These are phyloP conservation scores for Phenganax subtilis DNA, from an alignment of 92 coral and sea anemone species.

Conservation along the genomic window DNA sequence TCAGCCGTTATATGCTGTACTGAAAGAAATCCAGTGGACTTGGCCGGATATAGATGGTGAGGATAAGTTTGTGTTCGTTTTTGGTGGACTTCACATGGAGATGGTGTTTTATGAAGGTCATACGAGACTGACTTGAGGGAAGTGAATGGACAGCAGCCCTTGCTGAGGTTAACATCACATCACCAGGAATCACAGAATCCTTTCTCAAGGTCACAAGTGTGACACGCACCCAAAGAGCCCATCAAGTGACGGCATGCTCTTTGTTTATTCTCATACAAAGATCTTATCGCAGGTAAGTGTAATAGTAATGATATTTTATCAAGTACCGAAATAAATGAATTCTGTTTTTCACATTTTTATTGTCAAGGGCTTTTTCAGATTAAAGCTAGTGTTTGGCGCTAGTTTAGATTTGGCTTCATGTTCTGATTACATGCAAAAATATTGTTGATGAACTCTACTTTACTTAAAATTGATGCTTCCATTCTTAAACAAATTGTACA, in stretches of 20 bases:
- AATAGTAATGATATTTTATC: too few species aligned
- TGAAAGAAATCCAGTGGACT: conserved; percentile 7
- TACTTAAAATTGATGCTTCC: too few species aligned
- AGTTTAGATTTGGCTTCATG: too few species aligned
- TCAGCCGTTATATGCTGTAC: conserved; percentile 11
- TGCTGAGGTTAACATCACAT: background rate
- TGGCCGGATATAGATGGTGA: conserved; percentile 3
- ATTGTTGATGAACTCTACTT: too few species aligned
- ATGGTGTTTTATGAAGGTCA: background rate
- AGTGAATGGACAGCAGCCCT: background rate
- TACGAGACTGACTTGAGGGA: background rate
- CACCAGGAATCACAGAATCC: background rate
- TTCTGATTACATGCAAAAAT: too few species aligned
- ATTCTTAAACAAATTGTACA: too few species aligned
- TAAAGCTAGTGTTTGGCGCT: too few species aligned
- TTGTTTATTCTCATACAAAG: background rate
- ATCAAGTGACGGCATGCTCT: background rate
- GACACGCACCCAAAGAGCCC: background rate
- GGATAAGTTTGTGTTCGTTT: background rate
- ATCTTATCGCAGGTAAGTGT: background rate
- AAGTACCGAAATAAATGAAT: too few species aligned
- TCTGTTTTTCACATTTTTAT: too few species aligned
- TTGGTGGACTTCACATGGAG: conserved; percentile 15
- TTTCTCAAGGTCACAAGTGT: background rate
- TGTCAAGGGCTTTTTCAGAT: too few species aligned